These are phyloP conservation scores for Ecdyonurus torrentis DNA, from an alignment of 2,888 invertebrate genomes.

Conservation along the genomic window DNA sequence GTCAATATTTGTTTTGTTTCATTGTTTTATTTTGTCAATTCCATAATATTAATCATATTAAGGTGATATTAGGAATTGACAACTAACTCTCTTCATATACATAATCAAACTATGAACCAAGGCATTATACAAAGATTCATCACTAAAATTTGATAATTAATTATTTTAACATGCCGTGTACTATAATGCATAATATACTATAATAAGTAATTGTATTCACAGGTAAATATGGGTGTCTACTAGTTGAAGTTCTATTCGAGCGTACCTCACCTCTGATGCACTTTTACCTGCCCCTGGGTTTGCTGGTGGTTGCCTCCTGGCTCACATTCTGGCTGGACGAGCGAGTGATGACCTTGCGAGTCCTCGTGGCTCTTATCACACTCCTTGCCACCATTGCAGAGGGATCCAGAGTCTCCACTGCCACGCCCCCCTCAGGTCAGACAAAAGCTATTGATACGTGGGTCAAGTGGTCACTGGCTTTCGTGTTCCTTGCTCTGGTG, in stretches of 20 bases:
- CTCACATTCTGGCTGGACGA: slow-evolving; percentile 17
- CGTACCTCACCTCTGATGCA: slow-evolving; percentile 29
- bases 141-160: too few relatives aligned
- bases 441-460: slow-evolving; percentile 16
- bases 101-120: too few relatives aligned
- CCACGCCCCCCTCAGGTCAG: slow-evolving; percentile 13
- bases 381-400: slow-evolving; percentile 14
- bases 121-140: too few relatives aligned
- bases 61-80: too few relatives aligned
- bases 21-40: too few relatives aligned
- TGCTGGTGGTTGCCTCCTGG: slow-evolving; percentile 22
- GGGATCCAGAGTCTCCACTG: slow-evolving; percentile 12
- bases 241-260: slow-evolving; percentile 24
- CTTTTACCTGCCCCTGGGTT: slow-evolving; percentile 28
- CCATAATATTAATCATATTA: too few relatives aligned
- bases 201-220: slow-evolving; percentile 1
- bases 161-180: too few relatives aligned
- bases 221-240: slow-evolving; percentile 18
- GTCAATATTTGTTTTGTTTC: too few relatives aligned
- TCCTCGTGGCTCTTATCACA: slow-evolving; percentile 12
- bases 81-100: too few relatives aligned
- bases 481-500: slow-evolving; percentile 16
- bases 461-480: slow-evolving; percentile 16
- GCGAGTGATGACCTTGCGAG: slow-evolving; percentile 13
- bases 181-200: too few relatives aligned